A percentile compares a stretch with the other conserved stretches of the same genome.
phyloP scores from a whole-genome alignment of 2,113 vertebrate species.

The Eolophus roseicapilla region DNA sequence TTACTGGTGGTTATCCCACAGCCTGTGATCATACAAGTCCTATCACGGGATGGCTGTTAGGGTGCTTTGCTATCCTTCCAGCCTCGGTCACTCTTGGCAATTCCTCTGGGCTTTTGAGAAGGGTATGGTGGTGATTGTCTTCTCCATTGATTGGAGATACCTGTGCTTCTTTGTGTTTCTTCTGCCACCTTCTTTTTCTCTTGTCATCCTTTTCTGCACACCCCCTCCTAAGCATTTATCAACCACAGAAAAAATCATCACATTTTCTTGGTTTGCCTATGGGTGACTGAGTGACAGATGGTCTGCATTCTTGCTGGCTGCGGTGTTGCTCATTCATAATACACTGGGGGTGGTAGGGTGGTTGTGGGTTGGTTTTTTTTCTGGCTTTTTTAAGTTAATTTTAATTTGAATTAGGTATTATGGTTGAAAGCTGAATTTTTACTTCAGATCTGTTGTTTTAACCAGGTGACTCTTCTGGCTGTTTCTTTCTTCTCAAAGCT shows the following conservation, averaged over 20 bases:
- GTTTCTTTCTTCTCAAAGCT: background rate
- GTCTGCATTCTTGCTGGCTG: background rate
- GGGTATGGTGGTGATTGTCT: background rate
- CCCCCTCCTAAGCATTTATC: constrained; percentile 19
- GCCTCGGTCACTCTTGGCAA: background rate
- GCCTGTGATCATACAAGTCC: background rate
- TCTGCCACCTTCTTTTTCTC: background rate
- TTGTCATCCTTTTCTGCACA: background rate
- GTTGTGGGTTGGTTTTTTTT: background rate
- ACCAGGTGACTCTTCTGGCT: background rate
- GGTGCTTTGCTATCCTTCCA: background rate
- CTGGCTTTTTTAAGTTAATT: background rate
- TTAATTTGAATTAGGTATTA: background rate
- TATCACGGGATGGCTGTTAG: background rate
- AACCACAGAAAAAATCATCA: background rate
- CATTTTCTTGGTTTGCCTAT: constrained; percentile 27
- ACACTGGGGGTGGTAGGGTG: background rate
- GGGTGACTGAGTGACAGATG: background rate
- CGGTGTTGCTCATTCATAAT: background rate
- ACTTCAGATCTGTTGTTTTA: background rate
- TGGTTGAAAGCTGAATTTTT: background rate
- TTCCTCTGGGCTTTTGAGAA: background rate
- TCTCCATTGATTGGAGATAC: background rate
- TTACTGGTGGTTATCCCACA: background rate
- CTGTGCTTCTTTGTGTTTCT: background rate